These are phyloP conservation scores for Leptinotarsa undecemlineata DNA, from an alignment of 1,140 invertebrate genomes.

Conservation along the genomic window DNA sequence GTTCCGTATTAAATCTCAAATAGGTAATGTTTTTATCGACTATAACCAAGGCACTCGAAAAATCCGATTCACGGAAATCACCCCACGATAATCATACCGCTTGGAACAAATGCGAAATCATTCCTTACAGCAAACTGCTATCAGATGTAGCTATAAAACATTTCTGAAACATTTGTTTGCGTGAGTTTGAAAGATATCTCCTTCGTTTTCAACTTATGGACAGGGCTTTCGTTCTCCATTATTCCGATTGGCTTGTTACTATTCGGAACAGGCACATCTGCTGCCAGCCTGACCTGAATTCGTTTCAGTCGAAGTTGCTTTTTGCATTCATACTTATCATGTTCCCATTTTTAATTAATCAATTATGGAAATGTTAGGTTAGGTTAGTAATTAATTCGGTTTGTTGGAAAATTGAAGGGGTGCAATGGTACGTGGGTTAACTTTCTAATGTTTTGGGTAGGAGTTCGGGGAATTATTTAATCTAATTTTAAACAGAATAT, in stretches of 20 bases:
- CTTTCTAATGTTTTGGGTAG: not conserved
- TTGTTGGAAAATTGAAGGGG: slow-evolving; percentile 2
- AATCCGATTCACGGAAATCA: too few species aligned
- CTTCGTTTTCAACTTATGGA: slow-evolving; percentile 6
- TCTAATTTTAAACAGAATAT: not conserved
- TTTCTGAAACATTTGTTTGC: slow-evolving; percentile 8
- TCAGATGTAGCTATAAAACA: slow-evolving; percentile 6
- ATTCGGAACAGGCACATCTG: slow-evolving; percentile 2
- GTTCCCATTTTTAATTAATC: slow-evolving; percentile 6
- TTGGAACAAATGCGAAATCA: not conserved
- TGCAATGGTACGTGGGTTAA: not conserved
- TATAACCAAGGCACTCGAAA: too few species aligned
- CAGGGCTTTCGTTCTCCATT: not conserved
- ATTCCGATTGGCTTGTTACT: slow-evolving; percentile 5
- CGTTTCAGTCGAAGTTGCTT: not conserved
- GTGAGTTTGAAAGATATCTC: slow-evolving; percentile 8
- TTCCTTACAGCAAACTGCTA: not conserved
- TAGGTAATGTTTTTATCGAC: too few species aligned
- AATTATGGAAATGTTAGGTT: slow-evolving; percentile 1
- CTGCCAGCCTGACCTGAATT: not conserved
- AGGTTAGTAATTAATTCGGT: slow-evolving; percentile 5
- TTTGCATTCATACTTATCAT: slow-evolving; percentile 3
- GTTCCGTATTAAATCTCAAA: too few species aligned
- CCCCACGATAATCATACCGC: not conserved
- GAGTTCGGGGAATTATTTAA: not conserved